Percentiles rank a stretch among this genome's conserved stretches.
These are phyloP conservation scores for Falco berigora DNA, from an alignment of 2,797 vertebrate genomes.

Conservation along the genomic window DNA sequence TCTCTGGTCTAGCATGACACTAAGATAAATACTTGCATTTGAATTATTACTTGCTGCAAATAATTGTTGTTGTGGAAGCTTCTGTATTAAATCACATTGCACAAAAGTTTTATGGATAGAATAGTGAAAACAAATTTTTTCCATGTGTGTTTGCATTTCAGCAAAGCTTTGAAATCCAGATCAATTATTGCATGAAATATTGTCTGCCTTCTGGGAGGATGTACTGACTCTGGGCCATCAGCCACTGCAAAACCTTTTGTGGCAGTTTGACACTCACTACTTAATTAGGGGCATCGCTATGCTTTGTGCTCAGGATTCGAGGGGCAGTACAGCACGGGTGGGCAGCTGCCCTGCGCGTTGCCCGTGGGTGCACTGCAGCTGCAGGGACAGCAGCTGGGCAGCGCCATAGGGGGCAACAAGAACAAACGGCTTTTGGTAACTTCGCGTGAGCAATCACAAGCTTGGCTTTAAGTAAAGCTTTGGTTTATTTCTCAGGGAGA, in stretches of 20 bases:
- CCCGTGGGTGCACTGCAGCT: rapidly evolving
- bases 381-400: not conserved
- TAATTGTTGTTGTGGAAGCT: not conserved
- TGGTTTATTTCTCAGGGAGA: not conserved
- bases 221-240: not conserved
- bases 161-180: not conserved
- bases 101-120: not conserved
- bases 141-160: not conserved
- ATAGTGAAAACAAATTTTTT: not conserved
- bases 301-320: rapidly evolving
- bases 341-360: rapidly evolving
- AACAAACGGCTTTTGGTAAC: rapidly evolving
- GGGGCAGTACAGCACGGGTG: rapidly evolving
- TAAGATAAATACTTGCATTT: not conserved
- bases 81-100: not conserved
- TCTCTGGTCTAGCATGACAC: not conserved
- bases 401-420: rapidly evolving
- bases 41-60: not conserved
- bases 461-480: not conserved
- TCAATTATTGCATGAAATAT: not conserved
- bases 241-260: rapidly evolving
- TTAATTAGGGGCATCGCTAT: rapidly evolving
- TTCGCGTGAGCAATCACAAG: rapidly evolving
- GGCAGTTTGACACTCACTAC: rapidly evolving
- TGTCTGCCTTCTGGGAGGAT: not conserved